Percentiles rank a stretch among this genome's conserved stretches.
phyloP scores from a whole-genome alignment of 2,797 vertebrate species.

The Phylloscopus collybita region DNA sequence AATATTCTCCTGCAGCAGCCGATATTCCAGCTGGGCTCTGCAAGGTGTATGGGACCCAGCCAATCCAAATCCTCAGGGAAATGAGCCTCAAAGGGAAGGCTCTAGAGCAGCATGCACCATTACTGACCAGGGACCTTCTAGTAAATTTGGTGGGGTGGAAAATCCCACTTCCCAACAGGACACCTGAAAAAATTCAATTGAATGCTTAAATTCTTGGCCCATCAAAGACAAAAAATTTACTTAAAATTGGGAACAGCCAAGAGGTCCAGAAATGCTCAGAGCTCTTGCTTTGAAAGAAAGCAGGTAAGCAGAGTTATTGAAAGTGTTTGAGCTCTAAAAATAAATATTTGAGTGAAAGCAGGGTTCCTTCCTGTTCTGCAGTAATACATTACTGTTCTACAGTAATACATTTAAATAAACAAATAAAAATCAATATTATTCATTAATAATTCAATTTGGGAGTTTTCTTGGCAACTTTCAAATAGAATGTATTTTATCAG shows the following conservation, averaged over 20 bases:
- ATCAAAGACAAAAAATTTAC: not conserved
- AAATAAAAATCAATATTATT: not conserved
- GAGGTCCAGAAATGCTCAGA: not conserved
- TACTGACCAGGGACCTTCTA: not conserved
- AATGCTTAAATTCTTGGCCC: not conserved
- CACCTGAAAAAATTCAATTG: not conserved
- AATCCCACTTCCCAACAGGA: not conserved
- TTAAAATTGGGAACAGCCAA: not conserved
- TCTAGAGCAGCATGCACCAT: not conserved
- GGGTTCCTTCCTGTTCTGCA: not conserved
- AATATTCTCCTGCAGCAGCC: accelerated
- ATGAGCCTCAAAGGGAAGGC: not conserved
- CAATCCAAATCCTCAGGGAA: not conserved
- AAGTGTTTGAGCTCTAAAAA: not conserved
- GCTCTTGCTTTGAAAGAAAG: not conserved
- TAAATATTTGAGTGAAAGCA: not conserved
- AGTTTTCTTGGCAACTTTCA: not conserved
- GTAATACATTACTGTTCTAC: not conserved
- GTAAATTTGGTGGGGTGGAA: not conserved
- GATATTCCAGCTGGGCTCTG: not conserved
- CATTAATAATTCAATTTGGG: not conserved
- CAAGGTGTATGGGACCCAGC: not conserved
- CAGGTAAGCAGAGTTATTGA: not conserved
- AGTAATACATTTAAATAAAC: not conserved
- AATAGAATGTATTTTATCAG: not conserved